These are phyloP conservation scores for Apodemia mormo DNA, from an alignment of 2,888 invertebrate species.

Conservation along the genomic window DNA sequence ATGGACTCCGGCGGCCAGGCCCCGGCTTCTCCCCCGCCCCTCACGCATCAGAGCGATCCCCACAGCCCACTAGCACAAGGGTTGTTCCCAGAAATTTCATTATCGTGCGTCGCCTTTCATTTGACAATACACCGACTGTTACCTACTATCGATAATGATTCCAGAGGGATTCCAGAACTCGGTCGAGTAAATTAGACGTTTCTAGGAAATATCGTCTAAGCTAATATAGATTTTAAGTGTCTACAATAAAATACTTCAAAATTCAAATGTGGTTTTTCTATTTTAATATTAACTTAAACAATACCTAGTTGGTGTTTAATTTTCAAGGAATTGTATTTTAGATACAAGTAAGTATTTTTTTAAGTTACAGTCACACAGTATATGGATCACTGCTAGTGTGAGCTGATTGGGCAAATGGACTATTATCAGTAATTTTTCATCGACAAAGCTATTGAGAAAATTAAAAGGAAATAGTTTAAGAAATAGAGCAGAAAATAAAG, in stretches of 20 bases:
- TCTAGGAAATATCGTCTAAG: not conserved
- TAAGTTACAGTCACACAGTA: no score
- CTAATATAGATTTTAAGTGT: not conserved
- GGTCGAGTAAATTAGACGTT: slow-evolving; percentile 33
- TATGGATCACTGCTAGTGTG: no score
- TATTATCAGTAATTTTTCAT: no score
- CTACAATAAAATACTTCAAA: not conserved
- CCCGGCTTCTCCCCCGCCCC: slow-evolving; percentile 44
- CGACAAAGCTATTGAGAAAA: no score
- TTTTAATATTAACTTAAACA: no score
- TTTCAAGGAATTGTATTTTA: no score
- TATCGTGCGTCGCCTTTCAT: slow-evolving; percentile 64
- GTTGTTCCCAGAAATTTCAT: slow-evolving; percentile 79
- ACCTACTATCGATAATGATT: slow-evolving; percentile 45
- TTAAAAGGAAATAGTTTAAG: no score
- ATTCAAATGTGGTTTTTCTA: not conserved
- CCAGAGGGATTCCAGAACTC: slow-evolving; percentile 45
- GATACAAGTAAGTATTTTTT: no score
- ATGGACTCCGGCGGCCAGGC: slow-evolving; percentile 48
- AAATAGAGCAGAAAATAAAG: no score
- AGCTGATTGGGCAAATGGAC: no score
- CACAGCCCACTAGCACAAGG: slow-evolving; percentile 65
- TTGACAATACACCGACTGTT: slow-evolving; percentile 59
- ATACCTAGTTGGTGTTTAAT: no score
- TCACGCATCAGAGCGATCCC: slow-evolving; percentile 43